Conservation (phyloP, 2,888 invertebrate genomes). For the Drosophila kambysellisi region DNA sequence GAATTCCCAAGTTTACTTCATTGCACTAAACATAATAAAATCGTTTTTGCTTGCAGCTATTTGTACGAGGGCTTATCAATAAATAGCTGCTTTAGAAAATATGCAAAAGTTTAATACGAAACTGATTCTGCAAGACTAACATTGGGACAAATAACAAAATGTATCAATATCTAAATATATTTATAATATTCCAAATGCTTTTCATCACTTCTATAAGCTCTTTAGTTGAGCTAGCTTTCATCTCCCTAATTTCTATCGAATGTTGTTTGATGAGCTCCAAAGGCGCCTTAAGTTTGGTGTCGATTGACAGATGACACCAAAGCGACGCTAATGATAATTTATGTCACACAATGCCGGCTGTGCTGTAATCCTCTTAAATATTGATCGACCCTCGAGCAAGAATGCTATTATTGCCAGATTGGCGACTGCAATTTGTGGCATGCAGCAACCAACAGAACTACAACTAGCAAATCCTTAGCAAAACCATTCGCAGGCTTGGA, state of each 20-base stretch:
- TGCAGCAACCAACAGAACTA: conserved; percentile 12
- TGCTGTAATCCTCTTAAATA: not conserved
- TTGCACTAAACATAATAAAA: conserved; percentile 28
- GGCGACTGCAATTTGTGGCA: conserved; percentile 48
- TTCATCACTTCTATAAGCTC: not conserved
- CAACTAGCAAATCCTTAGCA: conserved; percentile 4
- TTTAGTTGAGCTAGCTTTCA: not conserved
- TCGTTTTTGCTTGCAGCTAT: conserved; percentile 15
- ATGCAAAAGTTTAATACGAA: not conserved
- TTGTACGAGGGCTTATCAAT: conserved; percentile 1
- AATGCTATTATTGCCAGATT: conserved; percentile 12
- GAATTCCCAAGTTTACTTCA: conserved; percentile 28
- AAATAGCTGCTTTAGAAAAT: not conserved
- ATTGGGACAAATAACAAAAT: not conserved
- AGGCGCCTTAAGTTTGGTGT: not conserved
- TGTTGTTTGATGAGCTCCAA: no score
- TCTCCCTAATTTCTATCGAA: not conserved
- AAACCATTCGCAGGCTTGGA: not conserved
- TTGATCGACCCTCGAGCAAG: conserved; percentile 22
- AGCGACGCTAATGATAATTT: not conserved
- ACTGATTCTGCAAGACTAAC: not conserved
- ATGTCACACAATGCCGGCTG: not conserved
- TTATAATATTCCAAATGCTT: not conserved
- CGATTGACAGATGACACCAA: not conserved
- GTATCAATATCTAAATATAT: not conserved